These are phyloP conservation scores for Chalcis sispes DNA, from an alignment of 2,888 invertebrate genomes.

Conservation along the genomic window DNA sequence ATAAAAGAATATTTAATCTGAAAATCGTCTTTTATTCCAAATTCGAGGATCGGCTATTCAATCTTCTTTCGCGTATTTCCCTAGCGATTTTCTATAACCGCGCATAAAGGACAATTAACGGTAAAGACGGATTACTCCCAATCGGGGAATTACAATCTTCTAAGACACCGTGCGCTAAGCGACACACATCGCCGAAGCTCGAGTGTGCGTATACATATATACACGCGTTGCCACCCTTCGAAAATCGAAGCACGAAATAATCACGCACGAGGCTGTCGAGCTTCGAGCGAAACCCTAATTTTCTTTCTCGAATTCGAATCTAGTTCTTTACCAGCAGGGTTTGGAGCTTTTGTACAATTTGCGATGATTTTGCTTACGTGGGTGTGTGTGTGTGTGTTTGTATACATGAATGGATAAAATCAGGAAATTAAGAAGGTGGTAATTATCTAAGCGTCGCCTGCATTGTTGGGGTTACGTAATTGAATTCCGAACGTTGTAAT, in stretches of 20 bases:
- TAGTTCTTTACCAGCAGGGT: not conserved
- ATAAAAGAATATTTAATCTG: conserved; percentile 44
- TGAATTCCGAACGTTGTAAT: not conserved
- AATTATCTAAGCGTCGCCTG: conserved; percentile 17
- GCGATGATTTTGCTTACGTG: too few species aligned
- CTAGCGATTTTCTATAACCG: conserved; percentile 28
- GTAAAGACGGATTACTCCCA: conserved; percentile 53
- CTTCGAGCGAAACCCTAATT: conserved; percentile 48
- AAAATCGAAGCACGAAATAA: not conserved
- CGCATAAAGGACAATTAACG: conserved; percentile 48
- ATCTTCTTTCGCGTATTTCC: conserved; percentile 54
- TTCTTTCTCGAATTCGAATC: conserved; percentile 27
- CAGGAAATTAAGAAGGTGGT: conserved; percentile 12
- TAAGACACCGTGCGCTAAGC: conserved; percentile 16
- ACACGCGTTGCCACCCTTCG: not conserved
- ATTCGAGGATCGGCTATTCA: conserved; percentile 33
- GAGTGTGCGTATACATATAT: not conserved
- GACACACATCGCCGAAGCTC: too few species aligned
- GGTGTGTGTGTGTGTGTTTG: not conserved
- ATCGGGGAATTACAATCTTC: conserved; percentile 35
- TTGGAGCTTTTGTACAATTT: conserved; percentile 9
- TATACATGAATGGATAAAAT: not conserved
- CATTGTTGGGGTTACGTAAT: not conserved
- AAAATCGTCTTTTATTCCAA: conserved; percentile 36
- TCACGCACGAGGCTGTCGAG: not conserved